A percentile compares a stretch with the other conserved stretches of the same genome.
phyloP scores from a whole-genome alignment of 2,888 invertebrate genomes.

The Bugula neritina region DNA sequence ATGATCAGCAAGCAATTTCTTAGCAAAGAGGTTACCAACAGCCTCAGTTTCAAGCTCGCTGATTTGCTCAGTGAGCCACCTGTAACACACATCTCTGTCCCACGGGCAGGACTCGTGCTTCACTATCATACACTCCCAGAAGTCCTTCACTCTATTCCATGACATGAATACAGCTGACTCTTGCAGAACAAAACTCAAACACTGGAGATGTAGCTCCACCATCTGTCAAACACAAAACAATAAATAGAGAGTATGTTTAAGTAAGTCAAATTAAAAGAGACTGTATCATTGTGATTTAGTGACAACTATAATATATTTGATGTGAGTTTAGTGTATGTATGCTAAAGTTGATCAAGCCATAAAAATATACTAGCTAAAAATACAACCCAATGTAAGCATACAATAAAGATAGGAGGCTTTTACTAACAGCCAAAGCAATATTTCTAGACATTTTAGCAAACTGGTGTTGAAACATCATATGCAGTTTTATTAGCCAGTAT shows the following conservation, averaged over 20 bases:
- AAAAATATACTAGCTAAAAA: too few relatives aligned
- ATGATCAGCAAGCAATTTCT: constrained; percentile 54
- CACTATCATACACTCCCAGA: constrained; percentile 55
- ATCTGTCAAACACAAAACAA: constrained; percentile 48
- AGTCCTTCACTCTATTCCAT: constrained; percentile 54
- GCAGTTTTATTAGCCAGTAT: too few relatives aligned
- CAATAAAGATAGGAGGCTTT: too few relatives aligned
- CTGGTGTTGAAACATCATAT: too few relatives aligned
- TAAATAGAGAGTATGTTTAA: constrained; percentile 20
- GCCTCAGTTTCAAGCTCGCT: constrained; percentile 55
- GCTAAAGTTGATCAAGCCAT: too few relatives aligned
- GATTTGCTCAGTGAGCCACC: constrained; percentile 55
- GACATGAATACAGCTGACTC: constrained; percentile 55
- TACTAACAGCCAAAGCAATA: too few relatives aligned
- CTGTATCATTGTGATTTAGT: too few relatives aligned
- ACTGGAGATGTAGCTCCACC: constrained; percentile 53
- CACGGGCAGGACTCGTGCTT: constrained; percentile 53
- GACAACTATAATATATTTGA: too few relatives aligned
- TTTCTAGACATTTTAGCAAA: too few relatives aligned
- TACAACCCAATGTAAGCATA: too few relatives aligned
- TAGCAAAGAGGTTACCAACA: constrained; percentile 54
- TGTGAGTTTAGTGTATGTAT: too few relatives aligned
- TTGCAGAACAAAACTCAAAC: constrained; percentile 55
- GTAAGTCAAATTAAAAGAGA: too few relatives aligned
- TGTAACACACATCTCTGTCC: constrained; percentile 56